phyloP scores from a whole-genome alignment of 2,888 invertebrate species.

The Tinea semifulvella region DNA sequence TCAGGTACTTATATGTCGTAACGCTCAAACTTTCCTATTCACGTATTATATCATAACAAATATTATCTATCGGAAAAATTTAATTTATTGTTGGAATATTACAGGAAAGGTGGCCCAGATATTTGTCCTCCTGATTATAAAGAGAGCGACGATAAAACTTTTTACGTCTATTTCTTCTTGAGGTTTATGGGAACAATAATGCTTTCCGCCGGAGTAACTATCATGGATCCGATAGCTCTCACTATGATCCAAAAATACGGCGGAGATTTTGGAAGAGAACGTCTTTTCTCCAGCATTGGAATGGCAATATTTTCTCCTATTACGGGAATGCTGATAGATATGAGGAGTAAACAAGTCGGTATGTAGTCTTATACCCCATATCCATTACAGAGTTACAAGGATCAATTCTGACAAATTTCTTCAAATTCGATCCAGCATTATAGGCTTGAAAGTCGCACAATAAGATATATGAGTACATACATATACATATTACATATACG shows the following conservation, averaged over 20 bases:
- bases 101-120: conserved; percentile 75
- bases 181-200: conserved; percentile 83
- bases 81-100: conserved; percentile 37
- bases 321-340: conserved; percentile 81
- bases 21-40: conserved; percentile 4
- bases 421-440: too few species aligned
- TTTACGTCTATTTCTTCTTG: conserved; percentile 84
- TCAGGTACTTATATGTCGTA: conserved; percentile 46
- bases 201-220: conserved; percentile 85
- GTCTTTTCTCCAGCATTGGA: conserved; percentile 81
- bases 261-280: conserved; percentile 83
- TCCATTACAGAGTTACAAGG: too few species aligned
- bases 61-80: conserved; percentile 8
- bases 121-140: conserved; percentile 83
- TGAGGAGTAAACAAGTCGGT: conserved; percentile 68
- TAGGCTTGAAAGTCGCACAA: too few species aligned
- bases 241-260: conserved; percentile 86
- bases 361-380: too few species aligned
- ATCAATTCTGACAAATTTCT: too few species aligned
- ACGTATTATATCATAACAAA: not conserved
- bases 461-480: not conserved
- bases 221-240: conserved; percentile 88
- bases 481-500: too few species aligned
- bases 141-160: conserved; percentile 79
- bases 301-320: conserved; percentile 86